phyloP scores from a whole-genome alignment of 2,888 invertebrate genomes.

The Chymomyza procnemis region DNA sequence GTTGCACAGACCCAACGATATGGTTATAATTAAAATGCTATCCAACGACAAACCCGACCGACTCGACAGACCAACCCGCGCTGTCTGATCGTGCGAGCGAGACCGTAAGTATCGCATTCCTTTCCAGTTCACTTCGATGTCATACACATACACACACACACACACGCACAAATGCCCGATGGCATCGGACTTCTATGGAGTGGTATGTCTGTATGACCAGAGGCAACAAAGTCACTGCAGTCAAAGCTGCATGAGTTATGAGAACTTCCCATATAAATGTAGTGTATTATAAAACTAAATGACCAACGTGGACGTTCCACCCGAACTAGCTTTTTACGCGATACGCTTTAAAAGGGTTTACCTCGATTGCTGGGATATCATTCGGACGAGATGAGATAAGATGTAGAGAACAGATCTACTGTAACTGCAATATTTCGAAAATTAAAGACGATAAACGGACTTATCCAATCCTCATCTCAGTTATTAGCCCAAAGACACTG shows the following conservation, averaged over 20 bases:
- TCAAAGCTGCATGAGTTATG: conserved; percentile 18
- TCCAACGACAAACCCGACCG: neutral
- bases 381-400: no score
- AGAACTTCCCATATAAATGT: conserved; percentile 9
- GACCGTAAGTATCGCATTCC: neutral
- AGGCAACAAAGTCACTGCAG: neutral
- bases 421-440: no score
- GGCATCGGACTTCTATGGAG: neutral
- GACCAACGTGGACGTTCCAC: neutral
- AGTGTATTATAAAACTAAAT: conserved; percentile 18
- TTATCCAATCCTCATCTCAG: no score
- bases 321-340: neutral
- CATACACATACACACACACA: neutral
- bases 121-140: neutral
- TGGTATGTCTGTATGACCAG: neutral
- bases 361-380: no score
- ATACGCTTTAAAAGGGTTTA: neutral
- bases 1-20: neutral
- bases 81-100: neutral
- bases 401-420: no score
- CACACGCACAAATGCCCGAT: neutral
- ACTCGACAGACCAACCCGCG: neutral
- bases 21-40: conserved; percentile 9
- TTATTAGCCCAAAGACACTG: no score
- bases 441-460: no score